Conservation (phyloP, 1,140 invertebrate genomes). For the Penaeus chinensis region DNA sequence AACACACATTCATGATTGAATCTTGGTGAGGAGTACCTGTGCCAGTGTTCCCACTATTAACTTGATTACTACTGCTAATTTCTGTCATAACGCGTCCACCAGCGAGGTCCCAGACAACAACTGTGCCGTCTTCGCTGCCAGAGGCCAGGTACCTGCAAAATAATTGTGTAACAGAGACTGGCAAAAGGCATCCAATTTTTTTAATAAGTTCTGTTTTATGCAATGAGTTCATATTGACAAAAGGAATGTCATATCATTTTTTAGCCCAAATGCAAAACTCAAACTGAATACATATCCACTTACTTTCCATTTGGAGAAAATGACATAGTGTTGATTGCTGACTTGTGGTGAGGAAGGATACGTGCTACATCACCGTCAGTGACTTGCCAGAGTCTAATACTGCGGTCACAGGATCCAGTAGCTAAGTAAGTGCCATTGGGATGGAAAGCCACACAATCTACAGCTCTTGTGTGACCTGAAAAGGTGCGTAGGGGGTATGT, state of each 20-base stretch:
- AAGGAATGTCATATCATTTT: too few species aligned
- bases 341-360: conserved; percentile 60
- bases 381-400: conserved; percentile 80
- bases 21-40: conserved; percentile 32
- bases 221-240: too few species aligned
- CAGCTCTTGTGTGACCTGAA: conserved; percentile 84
- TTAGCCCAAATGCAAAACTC: too few species aligned
- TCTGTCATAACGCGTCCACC: conserved; percentile 56
- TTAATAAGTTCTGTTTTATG: background rate
- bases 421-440: conserved; percentile 84
- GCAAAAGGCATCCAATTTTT: background rate
- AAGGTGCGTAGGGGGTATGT: conserved; percentile 83
- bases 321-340: conserved; percentile 45
- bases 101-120: conserved; percentile 58
- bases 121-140: conserved; percentile 53
- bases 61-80: conserved; percentile 17
- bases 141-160: conserved; percentile 58
- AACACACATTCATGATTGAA: conserved; percentile 51
- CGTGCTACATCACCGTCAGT: conserved; percentile 73
- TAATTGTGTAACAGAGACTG: background rate
- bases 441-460: conserved; percentile 86
- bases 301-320: conserved; percentile 63
- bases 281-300: conserved; percentile 6
- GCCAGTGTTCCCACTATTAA: background rate
- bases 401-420: conserved; percentile 82